Evolutionary conservation across 2,797 vertebrate species (phyloP).

Genomic region (Rhynchotus rufescens): DNA sequence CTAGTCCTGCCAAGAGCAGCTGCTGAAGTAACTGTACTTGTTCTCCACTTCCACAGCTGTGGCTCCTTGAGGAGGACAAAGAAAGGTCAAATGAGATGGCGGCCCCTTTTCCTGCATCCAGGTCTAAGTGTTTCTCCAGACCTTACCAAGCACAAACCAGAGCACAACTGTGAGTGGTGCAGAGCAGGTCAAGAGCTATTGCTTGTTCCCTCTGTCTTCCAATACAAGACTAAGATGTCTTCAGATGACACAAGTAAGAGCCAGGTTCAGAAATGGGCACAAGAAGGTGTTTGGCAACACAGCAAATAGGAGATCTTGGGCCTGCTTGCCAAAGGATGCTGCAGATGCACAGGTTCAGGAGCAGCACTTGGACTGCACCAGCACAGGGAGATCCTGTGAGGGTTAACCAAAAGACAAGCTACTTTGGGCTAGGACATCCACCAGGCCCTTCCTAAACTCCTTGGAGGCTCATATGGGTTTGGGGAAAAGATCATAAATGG

Average conservation of each 20-base stretch:
- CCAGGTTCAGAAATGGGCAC: not conserved
- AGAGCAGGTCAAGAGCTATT: not conserved
- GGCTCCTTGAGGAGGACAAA: conserved; percentile 11
- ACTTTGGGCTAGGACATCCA: not conserved
- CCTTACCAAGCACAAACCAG: not conserved
- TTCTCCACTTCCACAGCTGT: conserved; percentile 39
- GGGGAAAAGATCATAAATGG: too few relatives aligned
- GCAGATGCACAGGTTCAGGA: not conserved
- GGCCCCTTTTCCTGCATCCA: conserved; percentile 15
- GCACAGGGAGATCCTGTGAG: not conserved
- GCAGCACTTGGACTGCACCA: not conserved
- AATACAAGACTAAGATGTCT: not conserved
- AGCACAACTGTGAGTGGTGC: not conserved
- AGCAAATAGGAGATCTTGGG: accelerated
- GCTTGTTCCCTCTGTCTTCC: not conserved
- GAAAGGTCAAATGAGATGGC: not conserved
- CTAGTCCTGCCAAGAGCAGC: conserved; percentile 15
- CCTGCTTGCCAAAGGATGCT: not conserved
- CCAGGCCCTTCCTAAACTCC: not conserved
- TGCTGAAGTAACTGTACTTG: not conserved
- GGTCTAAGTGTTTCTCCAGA: not conserved
- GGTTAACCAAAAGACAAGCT: not conserved
- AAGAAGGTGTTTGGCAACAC: not conserved
- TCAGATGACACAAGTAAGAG: not conserved
- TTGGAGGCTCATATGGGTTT: not conserved